phyloP scores from a whole-genome alignment of 2,888 invertebrate genomes.

The Tuta absoluta region DNA sequence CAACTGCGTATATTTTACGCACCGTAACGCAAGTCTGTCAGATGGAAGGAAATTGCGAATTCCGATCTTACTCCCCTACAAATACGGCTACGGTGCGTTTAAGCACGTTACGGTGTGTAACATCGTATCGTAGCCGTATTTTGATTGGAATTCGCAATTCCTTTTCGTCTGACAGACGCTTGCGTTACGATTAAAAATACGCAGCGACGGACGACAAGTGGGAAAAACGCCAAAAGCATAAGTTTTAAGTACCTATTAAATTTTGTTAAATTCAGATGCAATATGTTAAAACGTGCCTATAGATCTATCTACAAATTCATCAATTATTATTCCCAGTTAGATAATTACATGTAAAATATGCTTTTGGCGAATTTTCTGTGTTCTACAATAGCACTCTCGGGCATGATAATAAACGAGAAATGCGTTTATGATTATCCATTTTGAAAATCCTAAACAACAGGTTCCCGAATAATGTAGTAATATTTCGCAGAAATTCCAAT shows the following conservation, averaged over 20 bases:
- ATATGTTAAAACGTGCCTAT: neutral
- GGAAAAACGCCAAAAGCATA: too few relatives aligned
- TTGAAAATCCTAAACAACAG: slow-evolving; percentile 25
- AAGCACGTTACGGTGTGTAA: too few relatives aligned
- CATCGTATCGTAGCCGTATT: too few relatives aligned
- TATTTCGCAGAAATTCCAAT: neutral
- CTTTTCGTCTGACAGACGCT: too few relatives aligned
- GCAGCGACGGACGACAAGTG: too few relatives aligned
- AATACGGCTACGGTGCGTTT: too few relatives aligned
- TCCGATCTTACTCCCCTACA: too few relatives aligned
- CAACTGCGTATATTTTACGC: too few relatives aligned
- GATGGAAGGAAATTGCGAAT: too few relatives aligned
- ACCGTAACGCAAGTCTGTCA: too few relatives aligned
- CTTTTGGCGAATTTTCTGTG: slow-evolving; percentile 20
- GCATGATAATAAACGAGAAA: slow-evolving; percentile 22
- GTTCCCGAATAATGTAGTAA: neutral
- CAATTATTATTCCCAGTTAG: slow-evolving; percentile 24
- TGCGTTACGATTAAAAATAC: too few relatives aligned
- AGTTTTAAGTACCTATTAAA: neutral
- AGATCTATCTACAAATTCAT: slow-evolving; percentile 14
- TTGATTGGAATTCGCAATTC: too few relatives aligned
- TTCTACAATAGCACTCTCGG: slow-evolving; percentile 18
- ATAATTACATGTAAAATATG: slow-evolving; percentile 23
- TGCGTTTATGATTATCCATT: slow-evolving; percentile 8
- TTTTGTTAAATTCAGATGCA: neutral